Evolutionary conservation across 2,113 vertebrate genomes (phyloP).

Genomic region (Tyrannus savana): DNA sequence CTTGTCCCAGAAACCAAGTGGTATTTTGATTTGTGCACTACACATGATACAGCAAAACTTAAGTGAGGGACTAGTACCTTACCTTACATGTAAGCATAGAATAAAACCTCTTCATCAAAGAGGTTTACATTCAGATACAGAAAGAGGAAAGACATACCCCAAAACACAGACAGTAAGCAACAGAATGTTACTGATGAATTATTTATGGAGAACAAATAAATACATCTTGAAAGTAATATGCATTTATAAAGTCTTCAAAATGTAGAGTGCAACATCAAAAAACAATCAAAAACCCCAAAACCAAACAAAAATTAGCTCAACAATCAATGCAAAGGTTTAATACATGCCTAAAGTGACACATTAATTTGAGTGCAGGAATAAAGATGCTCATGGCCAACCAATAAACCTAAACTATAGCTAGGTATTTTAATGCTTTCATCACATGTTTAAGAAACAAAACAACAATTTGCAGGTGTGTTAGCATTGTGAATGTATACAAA

Average conservation of each 20-base stretch:
- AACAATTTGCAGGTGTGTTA: background rate
- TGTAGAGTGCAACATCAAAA: background rate
- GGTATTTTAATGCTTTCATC: background rate
- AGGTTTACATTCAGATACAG: background rate
- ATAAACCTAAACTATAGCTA: background rate
- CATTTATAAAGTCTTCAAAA: background rate
- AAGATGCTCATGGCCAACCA: accelerated
- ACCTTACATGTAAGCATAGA: background rate
- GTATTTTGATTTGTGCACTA: background rate
- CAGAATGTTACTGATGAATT: background rate
- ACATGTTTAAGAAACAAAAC: background rate
- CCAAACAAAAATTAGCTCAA: background rate
- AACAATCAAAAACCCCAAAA: background rate
- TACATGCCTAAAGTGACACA: background rate
- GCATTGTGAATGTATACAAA: background rate
- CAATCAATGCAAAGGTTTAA: background rate
- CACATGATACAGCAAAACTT: background rate
- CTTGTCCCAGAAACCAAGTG: background rate
- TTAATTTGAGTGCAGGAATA: background rate
- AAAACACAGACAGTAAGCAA: background rate
- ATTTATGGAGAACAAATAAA: background rate
- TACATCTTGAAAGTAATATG: background rate
- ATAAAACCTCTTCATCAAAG: background rate
- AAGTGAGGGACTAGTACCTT: background rate
- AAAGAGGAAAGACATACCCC: background rate